Percentiles rank a stretch among this genome's conserved stretches.
Evolutionary conservation across 1,140 invertebrate genomes (phyloP).

Genomic region (Tenebrio molitor): DNA sequence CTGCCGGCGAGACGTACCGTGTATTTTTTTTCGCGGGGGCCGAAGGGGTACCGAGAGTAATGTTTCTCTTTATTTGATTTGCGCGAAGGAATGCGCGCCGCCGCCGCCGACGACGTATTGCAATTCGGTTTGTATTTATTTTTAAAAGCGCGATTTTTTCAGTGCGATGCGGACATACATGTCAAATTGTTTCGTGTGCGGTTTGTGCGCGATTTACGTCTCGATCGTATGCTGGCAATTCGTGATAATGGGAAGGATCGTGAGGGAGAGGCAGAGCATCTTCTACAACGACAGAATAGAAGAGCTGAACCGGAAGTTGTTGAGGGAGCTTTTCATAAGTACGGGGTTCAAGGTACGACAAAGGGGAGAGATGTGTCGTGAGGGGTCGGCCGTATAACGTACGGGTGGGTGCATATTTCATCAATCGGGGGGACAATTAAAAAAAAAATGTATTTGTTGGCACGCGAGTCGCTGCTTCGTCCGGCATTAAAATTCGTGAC

Average conservation of each 20-base stretch:
- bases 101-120: constrained; percentile 26
- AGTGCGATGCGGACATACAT: constrained; percentile 25
- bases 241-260: constrained; percentile 6
- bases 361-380: neutral
- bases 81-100: constrained; percentile 29
- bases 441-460: neutral
- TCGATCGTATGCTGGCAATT: neutral
- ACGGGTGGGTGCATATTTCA: too few species aligned
- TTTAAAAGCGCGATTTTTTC: constrained; percentile 27
- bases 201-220: constrained; percentile 14
- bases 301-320: constrained; percentile 21
- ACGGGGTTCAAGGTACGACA: constrained; percentile 15
- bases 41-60: constrained; percentile 16
- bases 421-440: neutral
- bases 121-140: constrained; percentile 26
- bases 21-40: constrained; percentile 16
- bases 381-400: too few species aligned
- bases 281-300: constrained; percentile 22
- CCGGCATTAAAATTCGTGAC: too few species aligned
- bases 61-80: constrained; percentile 23
- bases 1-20: too few species aligned
- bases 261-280: constrained; percentile 25
- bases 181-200: constrained; percentile 19
- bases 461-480: neutral
- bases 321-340: constrained; percentile 23